Base-by-base conservation (phyloP, 2,888 invertebrate genomes). In the Peribatodes rhomboidaria region DNA sequence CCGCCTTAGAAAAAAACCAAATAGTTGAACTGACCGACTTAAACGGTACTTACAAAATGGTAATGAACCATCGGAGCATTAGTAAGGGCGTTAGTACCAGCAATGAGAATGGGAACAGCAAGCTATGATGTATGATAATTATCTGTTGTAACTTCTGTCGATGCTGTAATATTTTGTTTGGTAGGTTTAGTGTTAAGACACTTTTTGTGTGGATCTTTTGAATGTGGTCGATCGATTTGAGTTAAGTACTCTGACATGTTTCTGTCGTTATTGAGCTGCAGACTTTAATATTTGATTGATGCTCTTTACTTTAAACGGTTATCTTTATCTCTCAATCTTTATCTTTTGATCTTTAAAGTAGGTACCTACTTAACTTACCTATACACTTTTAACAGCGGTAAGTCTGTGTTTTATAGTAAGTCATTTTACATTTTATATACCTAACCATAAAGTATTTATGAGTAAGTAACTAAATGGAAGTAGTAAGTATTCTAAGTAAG, bases 11-110 rank as follows among this genome's bases (percentile, higher is more conserved):
- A 70, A 73, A 61, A 67, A 72, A 74, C 69, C 67, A 68, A 74
- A 74, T 68, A 69, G 68, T 55, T 52, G 20, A 54, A 56, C 59
- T 80, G 80, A 76, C 82, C 81, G 78, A 79, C 70, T 77, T 76
- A 61, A 58, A 68, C 63, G 65, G 62, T 77, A 72, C 66, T 63
- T 68, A 72, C 74, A 75, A 75, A 73, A 77, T 74, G 72, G 71
- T 72, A 67, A 74, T 76, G 72, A 71, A 73, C 75, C 74, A 78
- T 72, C 66, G 74, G 69, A 52, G 67, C 61, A 49, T 77, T 55
- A 60, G 60, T 69, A 69, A 67, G 71, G 67, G 70, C 67, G 72
- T 68, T 67, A 67, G 59, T 61, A 69, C 66, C 65, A 59, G 49
- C 47, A 59, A 53, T 46, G 63, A 58, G 27, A 71, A 76, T 65